These are phyloP conservation scores for Pristionchus entomophagus DNA, from an alignment of 2,888 invertebrate species.

Conservation along the genomic window DNA sequence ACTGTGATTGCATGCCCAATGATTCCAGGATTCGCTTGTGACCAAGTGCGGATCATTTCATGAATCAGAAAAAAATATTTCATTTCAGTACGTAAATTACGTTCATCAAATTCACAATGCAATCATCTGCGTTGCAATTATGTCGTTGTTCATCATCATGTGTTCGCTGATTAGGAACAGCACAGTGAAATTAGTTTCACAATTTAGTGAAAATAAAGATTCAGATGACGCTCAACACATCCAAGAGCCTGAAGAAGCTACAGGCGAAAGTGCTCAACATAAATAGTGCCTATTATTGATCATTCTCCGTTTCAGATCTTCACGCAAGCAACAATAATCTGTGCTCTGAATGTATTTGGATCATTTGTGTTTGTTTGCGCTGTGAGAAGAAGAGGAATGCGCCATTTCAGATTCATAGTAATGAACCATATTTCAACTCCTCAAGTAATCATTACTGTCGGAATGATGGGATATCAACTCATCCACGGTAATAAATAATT, in stretches of 20 bases:
- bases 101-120: background rate
- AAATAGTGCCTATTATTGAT: background rate
- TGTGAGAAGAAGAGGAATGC: background rate
- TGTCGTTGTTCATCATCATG: background rate
- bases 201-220: background rate
- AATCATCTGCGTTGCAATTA: background rate
- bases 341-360: background rate
- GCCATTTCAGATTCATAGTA: background rate
- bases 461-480: background rate
- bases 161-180: background rate
- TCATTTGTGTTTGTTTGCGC: background rate
- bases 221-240: background rate
- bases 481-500: background rate
- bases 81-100: background rate
- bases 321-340: background rate
- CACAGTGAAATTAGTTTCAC: background rate
- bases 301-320: background rate
- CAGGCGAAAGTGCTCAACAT: background rate
- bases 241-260: background rate
- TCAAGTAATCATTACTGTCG: background rate
- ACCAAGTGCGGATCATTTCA: background rate
- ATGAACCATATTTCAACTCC: background rate
- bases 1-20: background rate
- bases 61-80: background rate
- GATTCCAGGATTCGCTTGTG: background rate